Evolutionary conservation across 2,888 invertebrate species (phyloP), one percentile per base, ranked within the genome.

Genomic region (Lymantria dispar): DNA sequence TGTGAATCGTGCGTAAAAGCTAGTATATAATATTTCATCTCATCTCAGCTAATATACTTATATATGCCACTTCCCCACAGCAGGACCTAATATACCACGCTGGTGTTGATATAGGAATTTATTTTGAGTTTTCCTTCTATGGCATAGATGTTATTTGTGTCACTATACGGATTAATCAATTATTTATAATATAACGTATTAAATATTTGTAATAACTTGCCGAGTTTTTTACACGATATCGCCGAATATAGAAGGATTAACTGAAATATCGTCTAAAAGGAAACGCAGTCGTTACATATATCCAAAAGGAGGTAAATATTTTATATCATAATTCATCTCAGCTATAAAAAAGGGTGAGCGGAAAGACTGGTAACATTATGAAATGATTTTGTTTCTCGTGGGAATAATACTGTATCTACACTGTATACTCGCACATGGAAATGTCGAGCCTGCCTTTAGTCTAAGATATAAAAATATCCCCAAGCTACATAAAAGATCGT

Each of bases 271-370:
- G 78, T 81, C 79, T 76, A 78, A 80, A 79, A 84, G 81, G 79
- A 72, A 80, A 75, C 74, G 78, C 79, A 78, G 76, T 74, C 78
- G 78, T 83, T 81, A 83, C 80, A 83, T 74, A 85, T 81, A 75
- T 80, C 80, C 72, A 69, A 80, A 83, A 80, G 78, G 77, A 81
- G 80, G 85, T 85, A 85, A 85, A 87, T 85, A 87, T 87, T 87
- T 87, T 85, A 87, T 85, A 78, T 80, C 83, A 84, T 85, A 86
- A 87, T 86, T 87, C 83, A 85, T 78, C 80, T 67, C 68, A 62
- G 78, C 83, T 74, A 83, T 84, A 86, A 85, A 87, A 33, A 85
- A 85, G 80, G 82, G 82, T 78, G 82, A 75, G 74, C 75, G 74
- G 70, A 78, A 75, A 78, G 78, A 71, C 70, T 71, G 69, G 68